Evolutionary conservation across 2,113 vertebrate species (phyloP).

Genomic region (Sinocyclocheilus maitianheensis): DNA sequence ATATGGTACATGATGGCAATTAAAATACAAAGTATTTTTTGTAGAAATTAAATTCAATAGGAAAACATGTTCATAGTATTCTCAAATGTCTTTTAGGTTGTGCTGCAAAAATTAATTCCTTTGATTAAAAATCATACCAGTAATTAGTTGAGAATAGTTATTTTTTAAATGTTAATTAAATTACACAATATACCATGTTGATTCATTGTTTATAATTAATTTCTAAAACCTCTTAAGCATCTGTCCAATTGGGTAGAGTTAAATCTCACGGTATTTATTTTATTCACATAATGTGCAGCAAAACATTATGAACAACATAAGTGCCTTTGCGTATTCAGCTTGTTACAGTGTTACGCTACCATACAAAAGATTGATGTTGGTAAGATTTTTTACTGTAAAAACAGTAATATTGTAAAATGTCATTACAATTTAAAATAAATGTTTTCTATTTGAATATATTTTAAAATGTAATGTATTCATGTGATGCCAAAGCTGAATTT

Average conservation of each 20-base stretch:
- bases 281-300: neutral
- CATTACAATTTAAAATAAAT: no score
- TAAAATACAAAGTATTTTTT: neutral
- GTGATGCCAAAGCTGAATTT: no score
- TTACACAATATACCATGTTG: neutral
- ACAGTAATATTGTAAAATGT: no score
- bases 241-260: neutral
- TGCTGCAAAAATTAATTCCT: neutral
- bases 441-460: no score
- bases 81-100: neutral
- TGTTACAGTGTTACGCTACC: neutral
- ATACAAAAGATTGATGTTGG: neutral
- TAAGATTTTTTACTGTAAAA: no score
- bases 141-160: neutral
- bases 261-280: neutral
- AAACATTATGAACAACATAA: neutral
- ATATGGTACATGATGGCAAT: neutral
- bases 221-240: neutral
- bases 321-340: neutral
- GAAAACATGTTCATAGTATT: neutral
- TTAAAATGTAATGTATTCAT: no score
- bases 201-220: neutral
- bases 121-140: neutral
- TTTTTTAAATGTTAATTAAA: neutral
- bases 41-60: neutral